A percentile compares a stretch with the other conserved stretches of the same genome.
Evolutionary conservation across 1,140 invertebrate genomes (phyloP).

Genomic region (Lordiphosa stackelbergi): DNA sequence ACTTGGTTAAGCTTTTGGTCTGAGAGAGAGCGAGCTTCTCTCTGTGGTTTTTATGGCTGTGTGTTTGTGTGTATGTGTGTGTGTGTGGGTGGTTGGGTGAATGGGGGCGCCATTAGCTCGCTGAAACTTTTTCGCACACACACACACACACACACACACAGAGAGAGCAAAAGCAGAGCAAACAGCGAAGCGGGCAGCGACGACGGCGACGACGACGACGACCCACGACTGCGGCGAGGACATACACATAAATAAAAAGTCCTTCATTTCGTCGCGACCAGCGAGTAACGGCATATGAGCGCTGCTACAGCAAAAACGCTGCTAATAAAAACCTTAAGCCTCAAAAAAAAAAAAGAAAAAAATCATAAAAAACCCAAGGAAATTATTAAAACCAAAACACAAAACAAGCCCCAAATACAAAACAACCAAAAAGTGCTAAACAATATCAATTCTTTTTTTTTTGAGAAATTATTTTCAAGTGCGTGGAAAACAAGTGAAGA

Average conservation of each 20-base stretch:
- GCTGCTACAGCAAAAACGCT: slow-evolving; percentile 65
- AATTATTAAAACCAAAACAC: slow-evolving; percentile 16
- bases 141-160: neutral
- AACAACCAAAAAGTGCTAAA: slow-evolving; percentile 11
- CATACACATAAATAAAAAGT: slow-evolving; percentile 77
- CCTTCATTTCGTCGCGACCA: slow-evolving; percentile 77
- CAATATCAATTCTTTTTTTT: slow-evolving; percentile 26
- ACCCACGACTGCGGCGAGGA: slow-evolving; percentile 53
- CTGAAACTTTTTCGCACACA: slow-evolving; percentile 51
- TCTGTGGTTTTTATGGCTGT: slow-evolving; percentile 25
- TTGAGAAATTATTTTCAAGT: slow-evolving; percentile 55
- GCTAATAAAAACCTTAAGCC: slow-evolving; percentile 51
- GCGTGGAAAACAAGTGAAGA: slow-evolving; percentile 32
- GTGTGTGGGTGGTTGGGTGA: slow-evolving; percentile 8
- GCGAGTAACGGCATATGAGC: slow-evolving; percentile 75
- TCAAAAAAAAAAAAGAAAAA: slow-evolving; percentile 32
- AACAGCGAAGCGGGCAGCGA: slow-evolving; percentile 27
- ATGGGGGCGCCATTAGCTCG: slow-evolving; percentile 39
- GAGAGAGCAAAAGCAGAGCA: slow-evolving; percentile 28
- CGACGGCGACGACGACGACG: slow-evolving; percentile 15
- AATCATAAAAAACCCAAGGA: slow-evolving; percentile 22
- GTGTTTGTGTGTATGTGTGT: neutral
- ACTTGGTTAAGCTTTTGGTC: slow-evolving; percentile 46
- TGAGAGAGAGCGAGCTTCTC: slow-evolving; percentile 22
- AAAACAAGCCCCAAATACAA: neutral